A percentile compares a stretch with the other conserved stretches of the same genome.
phyloP scores from a whole-genome alignment of 2,888 invertebrate genomes.

The Chaitophorus viminalis region DNA sequence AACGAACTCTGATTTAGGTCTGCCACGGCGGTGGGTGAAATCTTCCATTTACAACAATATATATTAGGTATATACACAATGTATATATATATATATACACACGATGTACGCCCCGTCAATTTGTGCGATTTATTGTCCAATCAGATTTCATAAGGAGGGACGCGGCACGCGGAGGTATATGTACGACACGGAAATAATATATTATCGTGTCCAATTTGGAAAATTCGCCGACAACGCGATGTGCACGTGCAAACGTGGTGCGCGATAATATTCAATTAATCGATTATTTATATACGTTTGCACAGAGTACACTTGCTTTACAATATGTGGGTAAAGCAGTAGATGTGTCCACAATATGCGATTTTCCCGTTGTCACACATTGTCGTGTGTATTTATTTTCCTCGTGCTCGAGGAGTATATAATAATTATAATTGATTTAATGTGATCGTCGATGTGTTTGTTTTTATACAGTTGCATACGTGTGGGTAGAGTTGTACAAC shows the following conservation, averaged over 20 bases:
- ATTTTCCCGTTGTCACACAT: too few species aligned
- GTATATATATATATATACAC: too few species aligned
- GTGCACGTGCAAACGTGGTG: neutral
- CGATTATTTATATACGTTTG: neutral
- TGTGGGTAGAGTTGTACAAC: too few species aligned
- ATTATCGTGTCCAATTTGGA: neutral
- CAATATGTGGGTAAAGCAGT: too few species aligned
- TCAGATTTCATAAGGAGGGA: constrained; percentile 25
- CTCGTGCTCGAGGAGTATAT: too few species aligned
- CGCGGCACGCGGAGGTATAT: neutral
- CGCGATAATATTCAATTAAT: neutral
- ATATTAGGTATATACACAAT: neutral
- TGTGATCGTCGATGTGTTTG: too few species aligned
- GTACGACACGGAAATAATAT: neutral
- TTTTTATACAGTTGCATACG: too few species aligned
- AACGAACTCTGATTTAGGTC: constrained; percentile 15
- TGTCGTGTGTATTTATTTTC: too few species aligned
- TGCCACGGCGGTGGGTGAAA: neutral
- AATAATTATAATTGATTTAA: too few species aligned
- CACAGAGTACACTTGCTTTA: too few species aligned
- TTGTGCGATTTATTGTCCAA: constrained; percentile 52
- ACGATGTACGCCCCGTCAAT: constrained; percentile 29
- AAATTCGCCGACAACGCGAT: neutral
- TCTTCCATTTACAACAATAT: constrained; percentile 13
- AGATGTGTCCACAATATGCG: too few species aligned